phyloP scores from a whole-genome alignment of 2,888 invertebrate species.

The Drosophila sordidapex region DNA sequence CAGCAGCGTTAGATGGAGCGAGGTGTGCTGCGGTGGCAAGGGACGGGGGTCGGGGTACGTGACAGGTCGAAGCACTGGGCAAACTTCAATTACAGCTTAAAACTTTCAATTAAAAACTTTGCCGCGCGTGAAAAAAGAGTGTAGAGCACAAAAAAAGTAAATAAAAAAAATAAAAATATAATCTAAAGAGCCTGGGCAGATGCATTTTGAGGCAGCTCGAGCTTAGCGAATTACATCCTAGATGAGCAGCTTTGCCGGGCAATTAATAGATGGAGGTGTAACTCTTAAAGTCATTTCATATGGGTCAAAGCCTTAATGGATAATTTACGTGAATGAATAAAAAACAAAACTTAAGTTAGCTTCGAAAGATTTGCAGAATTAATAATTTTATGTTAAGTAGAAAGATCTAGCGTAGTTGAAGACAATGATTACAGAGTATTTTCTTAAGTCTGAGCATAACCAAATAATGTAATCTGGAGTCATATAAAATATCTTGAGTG shows the following conservation, averaged over 20 bases:
- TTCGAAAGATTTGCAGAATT: neutral
- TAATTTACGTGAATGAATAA: neutral
- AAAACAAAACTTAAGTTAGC: neutral
- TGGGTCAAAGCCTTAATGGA: constrained; percentile 16
- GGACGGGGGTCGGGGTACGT: constrained; percentile 17
- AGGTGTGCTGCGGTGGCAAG: neutral
- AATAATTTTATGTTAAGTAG: neutral
- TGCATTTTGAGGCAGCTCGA: constrained; percentile 44
- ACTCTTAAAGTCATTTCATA: constrained; percentile 16
- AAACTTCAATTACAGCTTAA: constrained; percentile 78
- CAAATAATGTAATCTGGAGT: neutral
- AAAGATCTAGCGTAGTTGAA: no score
- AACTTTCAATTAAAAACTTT: constrained; percentile 77
- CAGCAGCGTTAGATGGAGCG: constrained; percentile 33
- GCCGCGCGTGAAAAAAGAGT: constrained; percentile 60
- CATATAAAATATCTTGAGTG: neutral
- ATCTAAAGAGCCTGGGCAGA: constrained; percentile 35
- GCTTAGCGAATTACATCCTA: constrained; percentile 45
- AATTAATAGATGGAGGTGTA: constrained; percentile 36
- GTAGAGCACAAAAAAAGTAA: constrained; percentile 7
- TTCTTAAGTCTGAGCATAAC: neutral
- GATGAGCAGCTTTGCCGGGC: constrained; percentile 44
- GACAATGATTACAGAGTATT: neutral
- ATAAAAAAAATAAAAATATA: neutral
- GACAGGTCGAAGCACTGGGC: constrained; percentile 66